These are phyloP conservation scores for Mellilla xanthometata DNA, from an alignment of 2,888 invertebrate species.

Conservation along the genomic window DNA sequence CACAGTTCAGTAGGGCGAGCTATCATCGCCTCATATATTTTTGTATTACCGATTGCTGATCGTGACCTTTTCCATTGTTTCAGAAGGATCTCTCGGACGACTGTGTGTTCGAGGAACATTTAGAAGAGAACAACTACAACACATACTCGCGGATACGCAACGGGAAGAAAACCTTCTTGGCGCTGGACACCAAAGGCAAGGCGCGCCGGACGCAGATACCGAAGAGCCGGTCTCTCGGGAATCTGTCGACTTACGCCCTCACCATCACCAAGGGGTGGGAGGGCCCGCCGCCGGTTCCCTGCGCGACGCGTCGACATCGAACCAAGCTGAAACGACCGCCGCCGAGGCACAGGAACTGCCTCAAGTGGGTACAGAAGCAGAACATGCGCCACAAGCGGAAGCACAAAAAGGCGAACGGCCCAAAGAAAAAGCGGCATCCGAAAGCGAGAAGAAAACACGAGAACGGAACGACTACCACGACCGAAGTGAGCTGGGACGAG, in stretches of 20 bases:
- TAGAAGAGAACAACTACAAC: conserved; percentile 93
- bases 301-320: conserved; percentile 66
- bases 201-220: conserved; percentile 89
- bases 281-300: conserved; percentile 59
- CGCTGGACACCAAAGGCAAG: conserved; percentile 88
- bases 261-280: conserved; percentile 76
- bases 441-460: conserved; percentile 79
- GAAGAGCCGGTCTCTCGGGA: conserved; percentile 85
- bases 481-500: conserved; percentile 74
- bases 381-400: conserved; percentile 71
- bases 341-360: conserved; percentile 70
- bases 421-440: conserved; percentile 79
- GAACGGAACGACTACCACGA: conserved; percentile 73
- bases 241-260: conserved; percentile 88
- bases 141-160: conserved; percentile 89
- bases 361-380: conserved; percentile 73
- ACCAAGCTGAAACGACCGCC: conserved; percentile 72
- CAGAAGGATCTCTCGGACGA: conserved; percentile 93
- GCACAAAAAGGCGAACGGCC: conserved; percentile 75
- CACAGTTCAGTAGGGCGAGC: too few relatives aligned
- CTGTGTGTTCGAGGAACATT: conserved; percentile 93
- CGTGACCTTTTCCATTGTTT: conserved; percentile 77
- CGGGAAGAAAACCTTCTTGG: conserved; percentile 88
- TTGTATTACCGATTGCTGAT: conserved; percentile 35
- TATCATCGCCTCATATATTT: too few relatives aligned